These are phyloP conservation scores for Leuciscus idus DNA, from an alignment of 2,113 vertebrate species.

Conservation along the genomic window DNA sequence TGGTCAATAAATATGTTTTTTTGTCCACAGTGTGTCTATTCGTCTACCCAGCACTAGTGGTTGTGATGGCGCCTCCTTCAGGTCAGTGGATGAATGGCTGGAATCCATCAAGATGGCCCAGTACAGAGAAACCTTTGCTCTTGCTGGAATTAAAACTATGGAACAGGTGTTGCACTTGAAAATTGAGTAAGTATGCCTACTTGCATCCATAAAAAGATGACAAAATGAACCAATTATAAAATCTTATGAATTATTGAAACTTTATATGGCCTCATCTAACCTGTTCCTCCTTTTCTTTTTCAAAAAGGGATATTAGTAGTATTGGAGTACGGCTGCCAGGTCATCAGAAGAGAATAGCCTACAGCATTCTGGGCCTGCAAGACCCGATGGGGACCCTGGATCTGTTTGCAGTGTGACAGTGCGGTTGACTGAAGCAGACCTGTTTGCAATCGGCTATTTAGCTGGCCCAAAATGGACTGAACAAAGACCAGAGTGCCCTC, in stretches of 20 bases:
- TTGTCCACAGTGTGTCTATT: constrained; percentile 85
- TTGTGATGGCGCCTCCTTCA: constrained; percentile 85
- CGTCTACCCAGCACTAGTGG: constrained; percentile 93
- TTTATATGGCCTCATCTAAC: not conserved
- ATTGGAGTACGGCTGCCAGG: constrained; percentile 90
- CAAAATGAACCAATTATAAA: not conserved
- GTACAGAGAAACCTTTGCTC: constrained; percentile 88
- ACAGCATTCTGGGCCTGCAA: constrained; percentile 92
- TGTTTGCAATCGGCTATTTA: not conserved
- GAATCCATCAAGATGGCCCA: constrained; percentile 97
- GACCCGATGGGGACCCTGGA: constrained; percentile 84
- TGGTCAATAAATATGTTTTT: not conserved
- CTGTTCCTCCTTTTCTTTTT: not conserved
- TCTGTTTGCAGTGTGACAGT: constrained; percentile 77
- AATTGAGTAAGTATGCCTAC: constrained; percentile 86
- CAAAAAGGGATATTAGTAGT: constrained; percentile 85
- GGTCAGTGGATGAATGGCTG: constrained; percentile 90
- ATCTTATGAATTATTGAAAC: not conserved
- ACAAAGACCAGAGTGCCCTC: not conserved
- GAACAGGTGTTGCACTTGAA: constrained; percentile 92
- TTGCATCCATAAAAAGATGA: constrained; percentile 49
- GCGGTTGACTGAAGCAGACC: not conserved
- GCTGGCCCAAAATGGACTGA: not conserved
- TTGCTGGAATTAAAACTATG: constrained; percentile 85
- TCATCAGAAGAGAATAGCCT: constrained; percentile 93